Percentiles rank a stretch among this genome's conserved stretches.
Conservation (phyloP, 2,797 vertebrate species). For the Gobionotothen gibberifrons region DNA sequence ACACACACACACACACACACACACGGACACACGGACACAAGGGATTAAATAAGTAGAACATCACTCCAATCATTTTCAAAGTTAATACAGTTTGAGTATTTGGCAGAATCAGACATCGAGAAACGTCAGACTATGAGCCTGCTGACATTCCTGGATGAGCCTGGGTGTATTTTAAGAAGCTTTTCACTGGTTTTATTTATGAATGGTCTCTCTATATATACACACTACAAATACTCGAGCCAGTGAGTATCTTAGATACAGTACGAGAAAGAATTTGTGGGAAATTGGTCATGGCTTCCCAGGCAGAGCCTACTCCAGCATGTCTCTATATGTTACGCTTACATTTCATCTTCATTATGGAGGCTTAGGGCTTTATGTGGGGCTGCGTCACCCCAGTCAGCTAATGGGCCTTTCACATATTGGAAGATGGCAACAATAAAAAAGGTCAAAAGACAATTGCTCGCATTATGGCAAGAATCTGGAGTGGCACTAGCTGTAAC, state of each 20-base stretch:
- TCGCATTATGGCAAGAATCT: conserved; percentile 27
- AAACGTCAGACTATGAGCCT: conserved; percentile 21
- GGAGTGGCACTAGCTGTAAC: conserved; percentile 14
- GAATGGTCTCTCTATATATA: conserved; percentile 39
- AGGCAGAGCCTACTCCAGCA: conserved; percentile 3
- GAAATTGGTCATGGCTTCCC: conserved; percentile 42
- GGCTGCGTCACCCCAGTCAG: conserved; percentile 24
- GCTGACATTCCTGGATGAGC: conserved; percentile 44
- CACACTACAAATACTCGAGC: conserved; percentile 13
- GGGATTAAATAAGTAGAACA: conserved; percentile 64
- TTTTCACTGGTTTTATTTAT: conserved; percentile 43
- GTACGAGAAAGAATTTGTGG: conserved; percentile 42
- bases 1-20: conserved; percentile 19
- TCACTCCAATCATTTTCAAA: conserved; percentile 62
- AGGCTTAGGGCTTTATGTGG: conserved; percentile 33
- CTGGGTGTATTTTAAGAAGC: conserved; percentile 54
- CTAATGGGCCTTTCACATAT: conserved; percentile 45
- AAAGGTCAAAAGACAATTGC: conserved; percentile 52
- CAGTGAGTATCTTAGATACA: conserved; percentile 51
- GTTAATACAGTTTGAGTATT: conserved; percentile 52
- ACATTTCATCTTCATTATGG: conserved; percentile 45
- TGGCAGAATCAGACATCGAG: conserved; percentile 49
- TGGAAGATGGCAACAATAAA: conserved; percentile 31
- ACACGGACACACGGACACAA: conserved; percentile 15
- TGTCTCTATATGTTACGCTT: conserved; percentile 17